A percentile compares a stretch with the other conserved stretches of the same genome.
These are phyloP conservation scores for Turritopsis dohrnii DNA, from an alignment of 30 jellyfish, hydroid and myxozoan species.

Conservation along the genomic window DNA sequence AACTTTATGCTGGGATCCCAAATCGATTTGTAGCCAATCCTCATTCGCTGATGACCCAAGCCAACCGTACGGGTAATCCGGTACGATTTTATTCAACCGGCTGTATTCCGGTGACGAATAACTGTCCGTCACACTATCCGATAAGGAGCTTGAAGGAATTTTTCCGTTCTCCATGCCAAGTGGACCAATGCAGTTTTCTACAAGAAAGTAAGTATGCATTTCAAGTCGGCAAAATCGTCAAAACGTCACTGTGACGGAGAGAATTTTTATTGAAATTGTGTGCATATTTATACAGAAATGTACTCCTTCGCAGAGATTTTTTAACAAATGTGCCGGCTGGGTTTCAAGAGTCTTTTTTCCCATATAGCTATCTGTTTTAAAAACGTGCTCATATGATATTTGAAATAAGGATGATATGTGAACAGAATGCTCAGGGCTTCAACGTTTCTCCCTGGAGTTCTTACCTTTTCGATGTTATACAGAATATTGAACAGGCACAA, in stretches of 20 bases:
- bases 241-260: neutral
- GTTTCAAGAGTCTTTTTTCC: no score
- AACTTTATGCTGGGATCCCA: slow-evolving; percentile 80
- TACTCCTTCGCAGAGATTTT: no score
- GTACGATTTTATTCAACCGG: neutral
- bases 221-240: no score
- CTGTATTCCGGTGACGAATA: neutral
- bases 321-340: no score
- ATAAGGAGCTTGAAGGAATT: neutral
- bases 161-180: slow-evolving; percentile 49
- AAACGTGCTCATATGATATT: no score
- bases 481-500: no score
- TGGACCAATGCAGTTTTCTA: slow-evolving; percentile 61
- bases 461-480: no score
- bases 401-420: no score
- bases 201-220: neutral
- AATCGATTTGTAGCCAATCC: slow-evolving; percentile 62
- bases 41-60: slow-evolving; percentile 1
- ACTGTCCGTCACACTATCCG: neutral
- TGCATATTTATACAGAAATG: no score
- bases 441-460: no score
- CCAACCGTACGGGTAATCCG: neutral
- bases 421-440: no score
- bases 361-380: no score
- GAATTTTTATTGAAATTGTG: neutral